phyloP scores from a whole-genome alignment of 2,113 vertebrate genomes.

The Galbula dea region DNA sequence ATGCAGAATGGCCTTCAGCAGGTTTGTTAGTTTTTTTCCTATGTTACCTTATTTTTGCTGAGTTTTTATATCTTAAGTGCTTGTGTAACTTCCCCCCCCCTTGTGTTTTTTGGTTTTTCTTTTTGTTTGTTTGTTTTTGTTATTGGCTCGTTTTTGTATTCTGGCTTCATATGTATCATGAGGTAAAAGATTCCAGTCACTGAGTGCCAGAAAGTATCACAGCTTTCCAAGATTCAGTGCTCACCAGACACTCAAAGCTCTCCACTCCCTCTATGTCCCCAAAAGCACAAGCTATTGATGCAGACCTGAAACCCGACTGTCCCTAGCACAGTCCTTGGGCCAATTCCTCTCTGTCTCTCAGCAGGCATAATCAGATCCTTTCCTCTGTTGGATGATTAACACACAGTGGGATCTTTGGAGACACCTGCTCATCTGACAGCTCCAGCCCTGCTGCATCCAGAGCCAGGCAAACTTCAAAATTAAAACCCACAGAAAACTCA shows the following conservation, averaged over 20 bases:
- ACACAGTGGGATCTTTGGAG: background rate
- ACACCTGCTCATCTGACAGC: background rate
- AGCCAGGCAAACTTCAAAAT: constrained; percentile 20
- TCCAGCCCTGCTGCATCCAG: background rate
- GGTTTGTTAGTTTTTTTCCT: background rate
- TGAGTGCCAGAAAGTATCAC: background rate
- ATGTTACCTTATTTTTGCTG: background rate
- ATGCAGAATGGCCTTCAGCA: background rate
- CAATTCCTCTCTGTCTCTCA: background rate
- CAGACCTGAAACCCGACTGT: background rate
- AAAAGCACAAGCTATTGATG: background rate
- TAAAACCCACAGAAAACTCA: background rate
- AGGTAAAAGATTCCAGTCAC: background rate
- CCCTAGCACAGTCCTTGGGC: background rate
- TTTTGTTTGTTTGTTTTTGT: background rate
- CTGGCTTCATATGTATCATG: background rate
- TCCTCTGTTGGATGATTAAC: background rate
- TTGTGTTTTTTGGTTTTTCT: background rate
- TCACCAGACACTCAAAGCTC: background rate
- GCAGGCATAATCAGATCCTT: background rate
- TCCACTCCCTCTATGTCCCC: background rate
- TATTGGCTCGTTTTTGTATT: background rate
- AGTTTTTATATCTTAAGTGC: background rate
- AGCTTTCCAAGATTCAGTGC: background rate
- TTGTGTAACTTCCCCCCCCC: background rate